Percentiles rank a stretch among this genome's conserved stretches.
Conservation (phyloP, 2,113 vertebrate genomes). For the Echinops telfairi region DNA sequence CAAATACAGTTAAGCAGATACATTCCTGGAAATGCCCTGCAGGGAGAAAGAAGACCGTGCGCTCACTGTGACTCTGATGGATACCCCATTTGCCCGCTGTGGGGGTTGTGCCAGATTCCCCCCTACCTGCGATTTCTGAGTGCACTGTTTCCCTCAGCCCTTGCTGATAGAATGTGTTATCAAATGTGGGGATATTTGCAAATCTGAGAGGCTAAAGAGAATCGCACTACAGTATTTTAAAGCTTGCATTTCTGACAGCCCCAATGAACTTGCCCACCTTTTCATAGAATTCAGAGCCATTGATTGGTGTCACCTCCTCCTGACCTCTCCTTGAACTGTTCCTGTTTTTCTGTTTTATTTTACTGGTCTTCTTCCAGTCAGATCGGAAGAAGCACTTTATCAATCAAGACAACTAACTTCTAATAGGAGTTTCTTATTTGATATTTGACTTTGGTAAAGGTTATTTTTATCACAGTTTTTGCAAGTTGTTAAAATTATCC, state of each 20-base stretch:
- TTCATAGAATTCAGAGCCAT: background rate
- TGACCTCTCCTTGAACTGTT: background rate
- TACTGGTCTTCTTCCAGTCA: conserved; percentile 33
- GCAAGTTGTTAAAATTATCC: conserved; percentile 71
- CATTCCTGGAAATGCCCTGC: background rate
- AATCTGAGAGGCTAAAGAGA: background rate
- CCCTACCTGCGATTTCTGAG: background rate
- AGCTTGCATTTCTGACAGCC: conserved; percentile 35
- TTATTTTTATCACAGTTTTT: conserved; percentile 74
- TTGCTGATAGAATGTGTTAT: background rate
- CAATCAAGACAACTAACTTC: conserved; percentile 25
- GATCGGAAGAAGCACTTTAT: conserved; percentile 49
- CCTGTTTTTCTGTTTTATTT: conserved; percentile 7
- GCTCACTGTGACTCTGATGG: background rate
- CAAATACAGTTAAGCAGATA: background rate
- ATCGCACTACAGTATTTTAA: conserved; percentile 10
- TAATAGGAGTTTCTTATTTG: conserved; percentile 61
- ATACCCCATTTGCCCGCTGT: background rate
- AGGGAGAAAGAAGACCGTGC: conserved; percentile 2
- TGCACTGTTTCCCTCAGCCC: background rate
- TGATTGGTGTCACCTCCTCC: background rate
- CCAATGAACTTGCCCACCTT: background rate
- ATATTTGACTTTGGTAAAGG: conserved; percentile 73
- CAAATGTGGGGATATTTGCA: conserved; percentile 17
- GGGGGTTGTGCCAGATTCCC: background rate